Evolutionary conservation across 2,888 invertebrate species (phyloP), one percentile per base, ranked within the genome.

Genomic region (Bruchidius siliquastri): DNA sequence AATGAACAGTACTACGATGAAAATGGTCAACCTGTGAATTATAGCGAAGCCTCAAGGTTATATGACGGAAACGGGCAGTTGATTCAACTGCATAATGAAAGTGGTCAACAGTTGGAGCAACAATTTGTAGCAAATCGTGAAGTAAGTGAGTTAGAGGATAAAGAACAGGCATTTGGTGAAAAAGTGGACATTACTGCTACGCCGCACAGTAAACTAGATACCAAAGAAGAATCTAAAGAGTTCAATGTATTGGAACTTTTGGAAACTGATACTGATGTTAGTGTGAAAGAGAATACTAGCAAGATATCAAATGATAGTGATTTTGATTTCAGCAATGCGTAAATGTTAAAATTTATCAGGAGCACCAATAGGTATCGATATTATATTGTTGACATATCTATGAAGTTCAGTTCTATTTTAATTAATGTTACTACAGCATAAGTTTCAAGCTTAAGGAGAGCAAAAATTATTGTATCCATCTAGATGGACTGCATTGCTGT

Each of bases 251-350:
- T 86, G 78, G 84, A 86, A 26, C 82, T 87, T 78, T 78, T 87
- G 69, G 86, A 86, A 75, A 86, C 86, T 0, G 87, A 87, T 75
- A 84, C 85, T 4, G 86, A 86, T 77, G 49, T 49, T 49, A 85
- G 83, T 75, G 70, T 77, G n/a, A 81, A 80, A 74, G 82, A 83
- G 70, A 84, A 83, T 77, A 83, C 83, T 3, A 83, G 83, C 21
- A 85, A 84, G 79, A 77, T 83, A 67, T 84, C 86, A 8, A 85
- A 85, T 76, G 86, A 86, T 71, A 86, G 85, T 80, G 87, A 87
- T 82, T 87, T 87, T 80, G 86, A 86, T 79, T 84, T 86, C 77
- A 86, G 85, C 78, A 82, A 81, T 72, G 72, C 69, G 21, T 72
- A 73, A 72, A 71, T 73, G 22, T 20, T 22, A 0, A 1, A 1